Evolutionary conservation across 37 sponge, comb jelly and placozoan genomes (phyloP).

Genomic region (Aplysina aerophoba): DNA sequence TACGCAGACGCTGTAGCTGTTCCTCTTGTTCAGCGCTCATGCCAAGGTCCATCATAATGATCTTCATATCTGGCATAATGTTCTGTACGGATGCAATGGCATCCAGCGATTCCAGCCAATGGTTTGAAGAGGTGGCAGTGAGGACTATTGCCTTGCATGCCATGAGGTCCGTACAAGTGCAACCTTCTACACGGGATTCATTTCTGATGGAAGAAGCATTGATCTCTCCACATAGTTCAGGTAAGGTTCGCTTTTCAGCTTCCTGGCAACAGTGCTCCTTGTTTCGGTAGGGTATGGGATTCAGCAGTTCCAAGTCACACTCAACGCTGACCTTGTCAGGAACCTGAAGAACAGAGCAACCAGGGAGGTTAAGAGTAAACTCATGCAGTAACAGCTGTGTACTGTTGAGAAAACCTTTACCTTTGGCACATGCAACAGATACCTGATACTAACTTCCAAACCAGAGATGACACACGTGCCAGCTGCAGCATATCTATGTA

Average conservation of each 20-base stretch:
- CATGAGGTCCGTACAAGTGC: slow-evolving; percentile 34
- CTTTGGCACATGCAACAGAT: too few species aligned
- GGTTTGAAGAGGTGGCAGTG: slow-evolving; percentile 18
- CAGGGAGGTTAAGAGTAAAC: too few species aligned
- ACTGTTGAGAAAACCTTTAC: too few species aligned
- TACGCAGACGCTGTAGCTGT: not conserved
- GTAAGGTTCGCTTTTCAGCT: not conserved
- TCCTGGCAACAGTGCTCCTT: not conserved
- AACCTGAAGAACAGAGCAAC: too few species aligned
- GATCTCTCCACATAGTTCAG: slow-evolving; percentile 11
- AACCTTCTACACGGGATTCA: not conserved
- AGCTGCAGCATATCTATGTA: too few species aligned
- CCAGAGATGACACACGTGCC: too few species aligned
- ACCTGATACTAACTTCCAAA: too few species aligned
- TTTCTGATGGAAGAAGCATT: not conserved
- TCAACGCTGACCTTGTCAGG: too few species aligned
- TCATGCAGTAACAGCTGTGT: too few species aligned
- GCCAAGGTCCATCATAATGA: slow-evolving; percentile 31
- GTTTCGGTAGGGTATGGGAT: slow-evolving; percentile 4
- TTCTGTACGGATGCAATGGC: slow-evolving; percentile 29
- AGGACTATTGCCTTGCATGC: slow-evolving; percentile 33
- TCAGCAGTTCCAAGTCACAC: not conserved
- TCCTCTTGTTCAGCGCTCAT: not conserved
- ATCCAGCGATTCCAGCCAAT: slow-evolving; percentile 24
- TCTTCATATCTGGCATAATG: slow-evolving; percentile 19